A percentile compares a stretch with the other conserved stretches of the same genome.
These are phyloP conservation scores for Meteorus cinctellus DNA, from an alignment of 2,888 invertebrate genomes.

Conservation along the genomic window DNA sequence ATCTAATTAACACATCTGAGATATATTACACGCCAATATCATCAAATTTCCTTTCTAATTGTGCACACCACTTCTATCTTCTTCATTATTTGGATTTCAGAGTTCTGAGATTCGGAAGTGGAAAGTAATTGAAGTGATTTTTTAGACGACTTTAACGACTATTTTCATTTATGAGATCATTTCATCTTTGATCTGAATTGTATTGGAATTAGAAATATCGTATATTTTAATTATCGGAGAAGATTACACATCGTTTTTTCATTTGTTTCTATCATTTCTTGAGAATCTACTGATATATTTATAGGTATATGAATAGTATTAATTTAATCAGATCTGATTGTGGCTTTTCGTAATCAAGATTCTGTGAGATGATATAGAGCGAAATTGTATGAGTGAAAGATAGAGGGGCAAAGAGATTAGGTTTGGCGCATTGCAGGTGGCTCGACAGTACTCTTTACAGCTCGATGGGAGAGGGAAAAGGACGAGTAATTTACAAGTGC, in stretches of 20 bases:
- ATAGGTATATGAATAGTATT: background rate
- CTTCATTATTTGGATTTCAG: too few relatives aligned
- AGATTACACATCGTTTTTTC: conserved; percentile 44
- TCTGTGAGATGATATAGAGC: conserved; percentile 34
- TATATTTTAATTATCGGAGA: background rate
- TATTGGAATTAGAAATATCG: background rate
- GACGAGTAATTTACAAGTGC: background rate
- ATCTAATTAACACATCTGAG: too few relatives aligned
- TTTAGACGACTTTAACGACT: too few relatives aligned
- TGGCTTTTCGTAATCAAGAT: background rate
- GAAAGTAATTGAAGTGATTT: too few relatives aligned
- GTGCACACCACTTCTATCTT: too few relatives aligned
- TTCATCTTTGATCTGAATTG: background rate
- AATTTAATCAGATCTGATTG: background rate
- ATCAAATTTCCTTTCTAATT: too few relatives aligned
- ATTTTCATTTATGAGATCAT: too few relatives aligned
- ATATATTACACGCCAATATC: too few relatives aligned
- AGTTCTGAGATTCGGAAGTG: too few relatives aligned
- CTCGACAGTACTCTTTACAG: conserved; percentile 39
- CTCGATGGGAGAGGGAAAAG: background rate
- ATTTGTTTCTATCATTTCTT: background rate
- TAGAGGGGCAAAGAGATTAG: conserved; percentile 45
- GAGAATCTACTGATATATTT: background rate
- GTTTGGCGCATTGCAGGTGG: conserved; percentile 52
- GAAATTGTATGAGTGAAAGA: conserved; percentile 27